phyloP scores from a whole-genome alignment of 37 sponge, comb jelly and placozoan species.

The Amphimedon queenslandica region DNA sequence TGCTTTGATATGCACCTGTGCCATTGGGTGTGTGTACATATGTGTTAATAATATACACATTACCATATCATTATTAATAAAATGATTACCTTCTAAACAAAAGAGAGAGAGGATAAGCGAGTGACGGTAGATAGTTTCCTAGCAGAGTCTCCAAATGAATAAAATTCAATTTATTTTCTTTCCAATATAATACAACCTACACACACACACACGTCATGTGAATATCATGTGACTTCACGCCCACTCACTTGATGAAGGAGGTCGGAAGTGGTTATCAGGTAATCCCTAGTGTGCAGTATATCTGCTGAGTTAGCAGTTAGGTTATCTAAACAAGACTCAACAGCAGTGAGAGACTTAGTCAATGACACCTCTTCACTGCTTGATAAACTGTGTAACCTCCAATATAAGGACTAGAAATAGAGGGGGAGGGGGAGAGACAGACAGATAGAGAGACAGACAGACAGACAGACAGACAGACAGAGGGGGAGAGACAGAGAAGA shows the following conservation, averaged over 20 bases:
- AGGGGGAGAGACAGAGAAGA: no score
- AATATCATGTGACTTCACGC: neutral
- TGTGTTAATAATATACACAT: neutral
- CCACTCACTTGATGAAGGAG: neutral
- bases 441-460: no score
- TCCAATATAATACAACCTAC: slow-evolving; percentile 28
- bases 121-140: neutral
- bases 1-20: neutral
- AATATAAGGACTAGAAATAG: no score
- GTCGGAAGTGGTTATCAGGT: neutral
- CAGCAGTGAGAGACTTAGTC: neutral
- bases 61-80: neutral
- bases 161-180: slow-evolving; percentile 4
- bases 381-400: no score
- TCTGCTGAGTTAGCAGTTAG: neutral
- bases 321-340: neutral
- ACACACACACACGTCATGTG: neutral
- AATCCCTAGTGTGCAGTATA: neutral
- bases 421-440: no score
- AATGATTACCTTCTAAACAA: slow-evolving; percentile 26
- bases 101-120: slow-evolving; percentile 38
- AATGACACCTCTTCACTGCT: neutral
- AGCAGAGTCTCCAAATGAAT: slow-evolving; percentile 26
- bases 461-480: neutral
- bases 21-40: neutral